Percentiles rank a stretch among this genome's conserved stretches.
These are phyloP conservation scores for Pseudorectes ferrugineus DNA, from an alignment of 2,113 vertebrate species.

Conservation along the genomic window DNA sequence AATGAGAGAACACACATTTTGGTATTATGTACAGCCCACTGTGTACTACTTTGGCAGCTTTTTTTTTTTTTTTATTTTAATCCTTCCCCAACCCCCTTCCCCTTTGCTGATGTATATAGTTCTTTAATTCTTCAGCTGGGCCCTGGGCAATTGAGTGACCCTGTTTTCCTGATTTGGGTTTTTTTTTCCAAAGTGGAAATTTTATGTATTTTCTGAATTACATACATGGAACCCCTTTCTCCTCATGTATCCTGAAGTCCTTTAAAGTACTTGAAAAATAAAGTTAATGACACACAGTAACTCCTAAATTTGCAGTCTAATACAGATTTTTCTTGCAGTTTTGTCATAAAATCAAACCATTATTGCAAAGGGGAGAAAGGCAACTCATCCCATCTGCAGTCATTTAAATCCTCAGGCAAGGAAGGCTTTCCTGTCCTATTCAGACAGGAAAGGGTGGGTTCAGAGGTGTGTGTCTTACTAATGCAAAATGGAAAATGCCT, in stretches of 20 bases:
- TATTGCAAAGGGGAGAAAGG: neutral
- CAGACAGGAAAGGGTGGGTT: neutral
- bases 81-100: rapidly evolving
- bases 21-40: neutral
- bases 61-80: neutral
- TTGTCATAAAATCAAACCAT: neutral
- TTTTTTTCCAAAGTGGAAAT: neutral
- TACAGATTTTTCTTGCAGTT: neutral
- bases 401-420: neutral
- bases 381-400: neutral
- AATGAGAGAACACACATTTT: neutral
- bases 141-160: neutral
- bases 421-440: neutral
- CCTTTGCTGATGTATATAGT: neutral
- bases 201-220: neutral
- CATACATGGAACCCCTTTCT: neutral
- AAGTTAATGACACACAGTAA: neutral
- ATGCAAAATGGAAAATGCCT: neutral
- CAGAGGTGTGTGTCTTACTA: neutral
- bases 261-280: neutral
- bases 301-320: neutral
- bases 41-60: neutral
- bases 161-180: neutral
- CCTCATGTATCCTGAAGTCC: neutral
- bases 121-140: neutral